Percentiles rank a stretch among this genome's conserved stretches.
Conservation (phyloP, 1,140 invertebrate species). For the Drosophila hydei region DNA sequence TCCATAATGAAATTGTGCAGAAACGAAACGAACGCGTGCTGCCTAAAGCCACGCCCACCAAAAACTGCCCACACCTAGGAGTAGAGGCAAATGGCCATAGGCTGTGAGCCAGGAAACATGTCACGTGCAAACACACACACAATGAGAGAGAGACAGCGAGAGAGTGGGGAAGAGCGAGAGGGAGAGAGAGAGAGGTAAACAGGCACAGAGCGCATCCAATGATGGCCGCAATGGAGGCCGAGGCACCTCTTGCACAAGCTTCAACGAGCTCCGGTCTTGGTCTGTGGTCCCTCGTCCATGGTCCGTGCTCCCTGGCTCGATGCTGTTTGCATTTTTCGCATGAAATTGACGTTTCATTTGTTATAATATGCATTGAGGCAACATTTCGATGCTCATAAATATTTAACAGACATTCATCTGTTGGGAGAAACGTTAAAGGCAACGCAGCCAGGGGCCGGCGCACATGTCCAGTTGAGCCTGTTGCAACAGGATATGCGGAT, state of each 20-base stretch:
- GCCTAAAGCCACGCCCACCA: constrained; percentile 9
- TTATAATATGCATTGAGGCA: constrained; percentile 75
- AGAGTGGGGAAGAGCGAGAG: background rate
- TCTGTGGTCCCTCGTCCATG: background rate
- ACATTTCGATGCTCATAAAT: constrained; percentile 75
- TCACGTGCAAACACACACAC: constrained; percentile 23
- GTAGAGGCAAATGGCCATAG: constrained; percentile 21
- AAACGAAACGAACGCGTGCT: constrained; percentile 17
- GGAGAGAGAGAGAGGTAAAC: background rate
- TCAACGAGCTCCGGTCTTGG: constrained; percentile 4
- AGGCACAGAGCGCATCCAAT: constrained; percentile 2
- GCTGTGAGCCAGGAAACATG: constrained; percentile 30
- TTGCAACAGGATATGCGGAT: constrained; percentile 22
- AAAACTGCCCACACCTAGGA: constrained; percentile 4
- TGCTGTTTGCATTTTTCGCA: constrained; percentile 62
- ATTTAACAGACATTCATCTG: constrained; percentile 73
- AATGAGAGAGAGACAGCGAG: background rate
- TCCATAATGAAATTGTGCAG: constrained; percentile 59
- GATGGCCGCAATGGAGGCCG: constrained; percentile 7
- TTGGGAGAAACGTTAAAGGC: constrained; percentile 56
- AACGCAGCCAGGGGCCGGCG: background rate
- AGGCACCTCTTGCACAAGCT: constrained; percentile 15
- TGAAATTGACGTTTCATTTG: constrained; percentile 75
- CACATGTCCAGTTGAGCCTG: constrained; percentile 9
- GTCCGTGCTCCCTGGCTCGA: constrained; percentile 8